These are phyloP conservation scores for Tenrec ecaudatus DNA, from an alignment of 2,113 vertebrate species.

Conservation along the genomic window DNA sequence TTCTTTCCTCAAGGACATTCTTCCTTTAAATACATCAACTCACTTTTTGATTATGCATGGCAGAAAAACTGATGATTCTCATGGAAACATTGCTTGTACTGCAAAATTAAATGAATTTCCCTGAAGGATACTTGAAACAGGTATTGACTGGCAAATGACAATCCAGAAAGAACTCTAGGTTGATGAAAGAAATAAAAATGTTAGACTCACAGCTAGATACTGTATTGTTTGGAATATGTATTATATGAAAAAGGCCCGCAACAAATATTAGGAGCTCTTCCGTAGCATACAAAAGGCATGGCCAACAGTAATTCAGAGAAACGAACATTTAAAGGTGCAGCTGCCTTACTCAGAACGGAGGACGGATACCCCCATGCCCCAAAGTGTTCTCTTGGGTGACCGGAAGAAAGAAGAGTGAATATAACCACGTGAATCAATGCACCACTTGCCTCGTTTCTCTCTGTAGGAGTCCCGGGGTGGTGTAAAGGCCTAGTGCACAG, in stretches of 20 bases:
- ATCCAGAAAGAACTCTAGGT: slow-evolving; percentile 41
- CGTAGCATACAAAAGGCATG: neutral
- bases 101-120: slow-evolving; percentile 59
- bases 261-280: slow-evolving; percentile 7
- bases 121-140: slow-evolving; percentile 56
- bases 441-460: neutral
- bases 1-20: neutral
- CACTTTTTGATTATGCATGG: neutral
- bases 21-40: slow-evolving; percentile 33
- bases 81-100: slow-evolving; percentile 32
- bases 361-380: neutral
- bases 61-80: slow-evolving; percentile 54
- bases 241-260: slow-evolving; percentile 41
- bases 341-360: slow-evolving; percentile 3
- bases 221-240: neutral
- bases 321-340: neutral
- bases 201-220: slow-evolving; percentile 9
- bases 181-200: slow-evolving; percentile 47
- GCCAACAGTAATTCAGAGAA: slow-evolving; percentile 25
- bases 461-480: neutral
- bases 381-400: neutral
- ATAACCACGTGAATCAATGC: neutral
- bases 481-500: neutral
- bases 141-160: slow-evolving; percentile 37
- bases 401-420: neutral